Base-by-base conservation (phyloP, 2,113 vertebrate genomes). In the Steatornis caripensis region DNA sequence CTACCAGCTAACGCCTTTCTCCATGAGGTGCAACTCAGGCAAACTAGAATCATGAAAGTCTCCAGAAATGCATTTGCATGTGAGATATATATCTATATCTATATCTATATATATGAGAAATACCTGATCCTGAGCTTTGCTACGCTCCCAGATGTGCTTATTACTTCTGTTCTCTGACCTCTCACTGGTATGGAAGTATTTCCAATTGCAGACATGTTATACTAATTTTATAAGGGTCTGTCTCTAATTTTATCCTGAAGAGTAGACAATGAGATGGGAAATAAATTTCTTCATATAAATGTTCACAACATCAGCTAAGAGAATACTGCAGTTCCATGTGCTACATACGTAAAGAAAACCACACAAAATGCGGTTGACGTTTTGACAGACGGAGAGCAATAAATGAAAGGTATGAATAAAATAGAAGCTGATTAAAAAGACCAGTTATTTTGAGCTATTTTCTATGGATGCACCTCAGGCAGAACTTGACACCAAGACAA, bases 351-450 rank as follows among this genome's bases (percentile, higher is more conserved):
- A 55, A 89, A 82, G 34, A 87, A 66, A 55, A 15, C 1, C n/a
- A 34, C 41, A 39, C 3, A 48, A 82, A 82, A 89, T 24, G 24
- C 27, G 46, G 49, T 77, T 87, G 54, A 68, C 34, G 36, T n/a
- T 94, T 79, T 81, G 57, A n/a, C 77, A 51, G 7, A 29, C 2
- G 8, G 58, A 76, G 41, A 87, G 57, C 53, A 64, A 57, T 48
- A 77, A 79, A 34, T 79, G 71, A 54, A 80, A 87, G 61, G 53
- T 57, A 78, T 79, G 83, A 92, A 89, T 87, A 93, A 94, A 95
- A 48, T 49, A 75, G 90, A 77, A 89, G 84, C 74, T 94, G 84
- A 93, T 94, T 76, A 72, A 90, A 80, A 95, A 49, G n/a, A 80
- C 6, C 20, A 0, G 68, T 76, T 95, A 78, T 77, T 71, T 77